Evolutionary conservation across 2,797 vertebrate species (phyloP).

Genomic region (Poeciliopsis presidionis): DNA sequence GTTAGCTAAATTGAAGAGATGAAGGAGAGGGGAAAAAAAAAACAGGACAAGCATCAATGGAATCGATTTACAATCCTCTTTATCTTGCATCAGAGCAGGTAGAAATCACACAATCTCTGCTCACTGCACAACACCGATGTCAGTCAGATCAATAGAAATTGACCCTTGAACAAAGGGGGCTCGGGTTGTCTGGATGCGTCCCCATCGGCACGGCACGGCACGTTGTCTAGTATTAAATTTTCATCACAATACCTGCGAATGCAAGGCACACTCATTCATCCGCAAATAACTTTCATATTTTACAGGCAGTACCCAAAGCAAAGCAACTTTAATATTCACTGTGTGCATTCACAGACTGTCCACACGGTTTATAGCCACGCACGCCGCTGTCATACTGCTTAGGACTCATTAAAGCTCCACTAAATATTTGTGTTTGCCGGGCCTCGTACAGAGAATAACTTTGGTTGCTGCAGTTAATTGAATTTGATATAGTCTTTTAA

Average conservation of each 20-base stretch:
- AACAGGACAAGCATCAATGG: constrained; percentile 68
- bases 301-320: constrained; percentile 38
- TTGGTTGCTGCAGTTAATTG: constrained; percentile 24
- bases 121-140: constrained; percentile 74
- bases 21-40: constrained; percentile 33
- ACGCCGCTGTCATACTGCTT: constrained; percentile 63
- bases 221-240: constrained; percentile 66
- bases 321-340: constrained; percentile 56
- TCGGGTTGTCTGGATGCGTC: constrained; percentile 57
- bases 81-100: constrained; percentile 78
- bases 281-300: constrained; percentile 69
- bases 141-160: constrained; percentile 80
- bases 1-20: constrained; percentile 70
- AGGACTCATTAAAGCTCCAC: constrained; percentile 48
- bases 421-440: constrained; percentile 36
- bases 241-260: constrained; percentile 59
- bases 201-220: constrained; percentile 41
- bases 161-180: constrained; percentile 68
- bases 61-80: constrained; percentile 81
- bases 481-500: constrained; percentile 40
- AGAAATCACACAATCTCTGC: constrained; percentile 79
- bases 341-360: constrained; percentile 44
- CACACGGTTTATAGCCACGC: constrained; percentile 46
- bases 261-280: constrained; percentile 51
- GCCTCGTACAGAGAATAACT: constrained; percentile 23